A percentile compares a stretch with the other conserved stretches of the same genome.
These are phyloP conservation scores for Haliclona indistincta DNA, from an alignment of 37 sponge, comb jelly and placozoan species.

Conservation along the genomic window DNA sequence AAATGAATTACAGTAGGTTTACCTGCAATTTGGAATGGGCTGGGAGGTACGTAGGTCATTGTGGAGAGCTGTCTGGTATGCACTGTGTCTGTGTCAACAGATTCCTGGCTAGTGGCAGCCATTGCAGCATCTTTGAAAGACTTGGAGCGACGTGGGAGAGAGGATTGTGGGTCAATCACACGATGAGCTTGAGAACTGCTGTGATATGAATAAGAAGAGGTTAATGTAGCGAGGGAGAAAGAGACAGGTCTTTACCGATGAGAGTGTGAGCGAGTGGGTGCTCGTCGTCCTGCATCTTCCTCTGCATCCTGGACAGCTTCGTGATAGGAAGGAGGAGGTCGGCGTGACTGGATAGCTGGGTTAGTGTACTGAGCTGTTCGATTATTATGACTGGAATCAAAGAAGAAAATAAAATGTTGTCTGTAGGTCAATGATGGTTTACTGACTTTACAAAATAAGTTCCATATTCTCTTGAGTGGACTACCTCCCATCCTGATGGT, in stretches of 20 bases:
- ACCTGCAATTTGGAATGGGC: slow-evolving; percentile 78
- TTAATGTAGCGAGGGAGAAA: not conserved
- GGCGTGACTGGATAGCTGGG: slow-evolving; percentile 51
- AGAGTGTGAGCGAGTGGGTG: slow-evolving; percentile 69
- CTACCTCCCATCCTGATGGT: slow-evolving; percentile 82
- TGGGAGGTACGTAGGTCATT: slow-evolving; percentile 81
- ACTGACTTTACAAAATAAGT: slow-evolving; percentile 91
- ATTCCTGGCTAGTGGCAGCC: slow-evolving; percentile 2
- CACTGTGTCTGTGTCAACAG: not conserved
- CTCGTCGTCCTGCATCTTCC: slow-evolving; percentile 39
- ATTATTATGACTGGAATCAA: slow-evolving; percentile 66
- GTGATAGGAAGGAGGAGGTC: slow-evolving; percentile 53
- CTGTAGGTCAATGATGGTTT: not conserved
- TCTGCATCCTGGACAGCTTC: slow-evolving; percentile 1
- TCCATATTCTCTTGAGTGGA: slow-evolving; percentile 70
- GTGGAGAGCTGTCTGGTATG: slow-evolving; percentile 78
- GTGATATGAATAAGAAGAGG: not conserved
- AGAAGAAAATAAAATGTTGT: not conserved
- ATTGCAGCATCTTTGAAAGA: slow-evolving; percentile 67
- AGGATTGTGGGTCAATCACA: slow-evolving; percentile 51
- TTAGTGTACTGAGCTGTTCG: slow-evolving; percentile 77
- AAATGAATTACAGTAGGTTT: too few species aligned
- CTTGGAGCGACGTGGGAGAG: slow-evolving; percentile 70
- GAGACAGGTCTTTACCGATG: slow-evolving; percentile 30
- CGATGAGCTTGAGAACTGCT: slow-evolving; percentile 57